Evolutionary conservation across 2,888 invertebrate species (phyloP).

Genomic region (Melitaea athalia): DNA sequence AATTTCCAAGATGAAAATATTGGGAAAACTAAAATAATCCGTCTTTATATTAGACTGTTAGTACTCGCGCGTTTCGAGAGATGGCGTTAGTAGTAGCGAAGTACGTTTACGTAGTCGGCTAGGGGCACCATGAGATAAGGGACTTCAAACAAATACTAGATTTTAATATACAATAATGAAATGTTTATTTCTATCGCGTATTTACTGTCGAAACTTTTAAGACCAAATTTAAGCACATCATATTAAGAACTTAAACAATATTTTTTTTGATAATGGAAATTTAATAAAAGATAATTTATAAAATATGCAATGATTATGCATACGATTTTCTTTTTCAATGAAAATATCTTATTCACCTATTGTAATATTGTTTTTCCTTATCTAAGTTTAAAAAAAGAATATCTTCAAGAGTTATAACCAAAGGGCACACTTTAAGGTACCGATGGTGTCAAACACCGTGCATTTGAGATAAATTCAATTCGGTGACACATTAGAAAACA

Average conservation of each 20-base stretch:
- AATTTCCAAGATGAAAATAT: too few relatives aligned
- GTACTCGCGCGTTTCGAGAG: slow-evolving; percentile 40
- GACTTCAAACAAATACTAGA: neutral
- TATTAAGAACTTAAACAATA: too few relatives aligned
- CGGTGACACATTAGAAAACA: slow-evolving; percentile 39
- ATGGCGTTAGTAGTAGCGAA: slow-evolving; percentile 37
- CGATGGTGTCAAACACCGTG: slow-evolving; percentile 1
- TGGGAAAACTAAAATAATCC: neutral
- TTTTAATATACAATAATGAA: too few relatives aligned
- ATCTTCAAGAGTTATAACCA: neutral
- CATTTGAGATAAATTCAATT: slow-evolving; percentile 29
- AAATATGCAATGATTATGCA: too few relatives aligned
- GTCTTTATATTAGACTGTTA: slow-evolving; percentile 9
- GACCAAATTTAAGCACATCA: too few relatives aligned
- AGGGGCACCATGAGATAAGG: neutral
- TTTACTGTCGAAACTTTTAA: too few relatives aligned
- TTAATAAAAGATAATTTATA: too few relatives aligned
- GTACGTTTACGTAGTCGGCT: neutral
- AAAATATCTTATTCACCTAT: too few relatives aligned
- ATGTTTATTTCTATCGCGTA: too few relatives aligned
- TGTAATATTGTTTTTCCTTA: too few relatives aligned
- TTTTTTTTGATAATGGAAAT: too few relatives aligned
- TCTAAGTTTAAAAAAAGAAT: neutral
- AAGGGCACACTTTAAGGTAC: slow-evolving; percentile 11
- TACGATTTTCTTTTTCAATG: too few relatives aligned